Evolutionary conservation across 2,797 vertebrate species (phyloP).

Genomic region (Pristis pectinata): DNA sequence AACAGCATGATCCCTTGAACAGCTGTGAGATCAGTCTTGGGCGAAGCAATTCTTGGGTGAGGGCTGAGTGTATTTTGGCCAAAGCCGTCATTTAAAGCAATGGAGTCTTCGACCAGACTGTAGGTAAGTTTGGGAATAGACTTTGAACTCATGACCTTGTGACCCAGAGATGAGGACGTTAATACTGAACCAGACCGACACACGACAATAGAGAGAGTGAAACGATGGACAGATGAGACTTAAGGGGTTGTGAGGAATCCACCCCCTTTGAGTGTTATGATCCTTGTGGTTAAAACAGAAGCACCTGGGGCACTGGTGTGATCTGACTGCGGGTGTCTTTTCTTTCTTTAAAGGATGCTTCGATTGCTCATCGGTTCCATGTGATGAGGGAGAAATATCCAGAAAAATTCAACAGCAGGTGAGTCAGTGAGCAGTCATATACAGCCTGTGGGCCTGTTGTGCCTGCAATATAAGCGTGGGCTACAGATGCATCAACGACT

Average conservation of each 20-base stretch:
- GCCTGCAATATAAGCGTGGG: not conserved
- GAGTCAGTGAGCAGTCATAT: slow-evolving; percentile 22
- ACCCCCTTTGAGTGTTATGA: not conserved
- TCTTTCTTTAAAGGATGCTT: slow-evolving; percentile 72
- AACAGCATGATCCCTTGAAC: not conserved
- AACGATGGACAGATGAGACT: not conserved
- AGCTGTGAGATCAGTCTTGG: not conserved
- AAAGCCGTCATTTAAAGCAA: too few relatives aligned
- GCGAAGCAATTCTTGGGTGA: not conserved
- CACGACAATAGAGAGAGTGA: not conserved
- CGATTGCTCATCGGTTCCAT: slow-evolving; percentile 89
- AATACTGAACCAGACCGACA: not conserved
- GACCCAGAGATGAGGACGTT: not conserved
- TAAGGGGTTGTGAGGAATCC: not conserved
- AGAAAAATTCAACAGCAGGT: slow-evolving; percentile 93
- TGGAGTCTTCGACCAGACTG: not conserved
- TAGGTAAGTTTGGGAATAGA: not conserved
- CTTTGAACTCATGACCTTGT: not conserved
- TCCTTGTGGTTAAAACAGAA: not conserved
- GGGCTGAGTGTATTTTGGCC: too few relatives aligned
- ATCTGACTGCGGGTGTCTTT: not conserved
- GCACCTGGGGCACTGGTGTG: too few relatives aligned
- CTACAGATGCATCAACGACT: not conserved
- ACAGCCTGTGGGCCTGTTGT: not conserved
- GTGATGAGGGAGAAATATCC: slow-evolving; percentile 88